Evolutionary conservation across 2,113 vertebrate genomes (phyloP), one percentile per base, ranked within the genome.

Genomic region (Alouatta palliata): DNA sequence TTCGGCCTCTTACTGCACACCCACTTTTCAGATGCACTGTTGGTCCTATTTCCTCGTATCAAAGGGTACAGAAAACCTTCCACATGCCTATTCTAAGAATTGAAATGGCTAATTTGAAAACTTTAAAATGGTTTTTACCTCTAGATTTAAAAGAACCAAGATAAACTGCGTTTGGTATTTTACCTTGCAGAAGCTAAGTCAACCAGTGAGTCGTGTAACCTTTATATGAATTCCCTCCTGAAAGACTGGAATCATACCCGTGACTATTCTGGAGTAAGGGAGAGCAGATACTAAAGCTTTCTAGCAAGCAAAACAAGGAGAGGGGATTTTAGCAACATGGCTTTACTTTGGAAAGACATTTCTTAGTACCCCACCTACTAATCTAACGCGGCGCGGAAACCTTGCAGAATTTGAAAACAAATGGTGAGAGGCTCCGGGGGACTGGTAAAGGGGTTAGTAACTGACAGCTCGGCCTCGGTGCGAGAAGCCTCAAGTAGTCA

Each of bases 391-490:
- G 96, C 97, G 96, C 86, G 91, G 95, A 96, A 96, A 96, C 61
- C 82, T 83, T 70, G 75, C 54, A 16, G 89, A 84, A 93, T 97
- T 97, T 97, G 93, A 96, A 98, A 97, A 96, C 95, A 96, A 96
- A 95, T 83, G 93, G 17, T 32, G 37, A 64, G 21, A 92, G 52
- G 90, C 58, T 93, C 66, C 35, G 11, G 86, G 77, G n/a, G 21
- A 73, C 71, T 54, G 76, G 52, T 0, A 32, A 90, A 11, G 66
- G 95, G 84, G 58, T 61, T 54, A 37, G 86, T 40, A 87, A 96
- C 91, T 97, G 97, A 98, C 98, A 97, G 97, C 95, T 97, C 86
- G 86, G 95, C 91, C 95, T 89, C 80, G 10, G 77, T 79, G 71
- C 83, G 6, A 71, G 61, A 35, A 94, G 82, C 85, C 93, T 94